phyloP scores from a whole-genome alignment of 2,888 invertebrate species.

The Pogonocherus hispidulus region DNA sequence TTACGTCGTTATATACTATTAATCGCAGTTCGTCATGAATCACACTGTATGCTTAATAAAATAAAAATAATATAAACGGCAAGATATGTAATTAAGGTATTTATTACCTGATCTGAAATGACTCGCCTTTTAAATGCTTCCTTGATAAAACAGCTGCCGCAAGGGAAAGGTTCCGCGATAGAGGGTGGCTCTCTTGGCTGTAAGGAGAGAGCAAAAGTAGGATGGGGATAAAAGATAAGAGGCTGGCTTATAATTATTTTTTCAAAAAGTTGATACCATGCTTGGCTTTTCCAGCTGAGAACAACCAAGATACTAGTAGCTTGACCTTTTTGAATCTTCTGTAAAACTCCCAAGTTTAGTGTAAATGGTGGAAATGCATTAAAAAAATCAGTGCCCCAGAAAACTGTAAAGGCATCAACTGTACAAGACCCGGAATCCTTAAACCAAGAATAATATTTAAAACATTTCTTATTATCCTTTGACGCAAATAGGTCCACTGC shows the following conservation, averaged over 20 bases:
- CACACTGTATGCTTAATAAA: too few species aligned
- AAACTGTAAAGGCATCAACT: constrained; percentile 37
- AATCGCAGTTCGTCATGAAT: too few species aligned
- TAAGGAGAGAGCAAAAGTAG: constrained; percentile 24
- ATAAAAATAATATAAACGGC: too few species aligned
- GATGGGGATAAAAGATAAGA: constrained; percentile 20
- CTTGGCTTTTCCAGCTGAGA: constrained; percentile 33
- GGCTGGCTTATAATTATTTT: constrained; percentile 11
- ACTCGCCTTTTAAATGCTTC: constrained; percentile 8
- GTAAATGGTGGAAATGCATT: constrained; percentile 42
- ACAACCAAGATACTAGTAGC: constrained; percentile 34
- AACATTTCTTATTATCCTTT: constrained; percentile 30
- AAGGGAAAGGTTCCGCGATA: constrained; percentile 30
- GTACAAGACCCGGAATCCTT: constrained; percentile 30
- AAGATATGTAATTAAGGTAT: neutral
- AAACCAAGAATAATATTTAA: constrained; percentile 35
- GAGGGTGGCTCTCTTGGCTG: constrained; percentile 18
- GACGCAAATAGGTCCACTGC: constrained; percentile 37
- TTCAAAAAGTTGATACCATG: constrained; percentile 37
- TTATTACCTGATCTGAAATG: neutral
- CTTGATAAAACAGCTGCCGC: constrained; percentile 34
- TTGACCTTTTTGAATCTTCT: constrained; percentile 31
- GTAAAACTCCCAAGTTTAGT: neutral
- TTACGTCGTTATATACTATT: too few species aligned
- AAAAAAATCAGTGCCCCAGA: constrained; percentile 31